Conservation (phyloP, 2,113 vertebrate species). For the Acinonyx jubatus region DNA sequence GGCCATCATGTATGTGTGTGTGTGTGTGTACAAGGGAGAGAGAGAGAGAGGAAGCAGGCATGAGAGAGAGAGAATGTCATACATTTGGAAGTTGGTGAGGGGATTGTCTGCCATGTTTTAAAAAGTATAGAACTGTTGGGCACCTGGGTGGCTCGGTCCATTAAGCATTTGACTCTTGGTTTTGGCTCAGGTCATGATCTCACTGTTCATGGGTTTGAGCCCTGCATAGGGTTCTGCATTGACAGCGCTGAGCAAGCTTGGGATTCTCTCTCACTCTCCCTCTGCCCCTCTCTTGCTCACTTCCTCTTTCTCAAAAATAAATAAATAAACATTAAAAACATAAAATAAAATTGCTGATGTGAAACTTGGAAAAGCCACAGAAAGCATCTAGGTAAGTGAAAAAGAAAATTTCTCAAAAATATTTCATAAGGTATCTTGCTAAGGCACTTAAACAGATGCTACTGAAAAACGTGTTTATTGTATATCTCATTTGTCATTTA, state of each 20-base stretch:
- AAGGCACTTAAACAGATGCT: not conserved
- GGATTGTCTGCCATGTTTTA: not conserved
- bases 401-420: not conserved
- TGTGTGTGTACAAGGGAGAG: not conserved
- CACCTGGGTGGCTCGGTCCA: too few relatives aligned
- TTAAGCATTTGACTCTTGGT: too few relatives aligned
- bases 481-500: not conserved
- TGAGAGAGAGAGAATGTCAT: not conserved
- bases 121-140: slow-evolving; percentile 7
- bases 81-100: not conserved
- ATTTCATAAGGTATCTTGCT: not conserved
- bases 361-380: not conserved
- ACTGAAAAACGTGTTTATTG: not conserved
- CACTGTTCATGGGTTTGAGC: too few relatives aligned
- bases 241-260: too few relatives aligned
- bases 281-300: too few relatives aligned
- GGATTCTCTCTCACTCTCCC: too few relatives aligned
- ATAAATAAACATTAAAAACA: too few relatives aligned
- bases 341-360: not conserved
- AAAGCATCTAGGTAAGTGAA: not conserved
- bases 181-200: too few relatives aligned
- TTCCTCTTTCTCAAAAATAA: too few relatives aligned
- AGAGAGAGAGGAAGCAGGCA: not conserved
- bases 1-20: not conserved
- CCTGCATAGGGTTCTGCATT: too few relatives aligned